phyloP scores from a whole-genome alignment of 2,888 invertebrate species.

The Phrixothrix hirtus region DNA sequence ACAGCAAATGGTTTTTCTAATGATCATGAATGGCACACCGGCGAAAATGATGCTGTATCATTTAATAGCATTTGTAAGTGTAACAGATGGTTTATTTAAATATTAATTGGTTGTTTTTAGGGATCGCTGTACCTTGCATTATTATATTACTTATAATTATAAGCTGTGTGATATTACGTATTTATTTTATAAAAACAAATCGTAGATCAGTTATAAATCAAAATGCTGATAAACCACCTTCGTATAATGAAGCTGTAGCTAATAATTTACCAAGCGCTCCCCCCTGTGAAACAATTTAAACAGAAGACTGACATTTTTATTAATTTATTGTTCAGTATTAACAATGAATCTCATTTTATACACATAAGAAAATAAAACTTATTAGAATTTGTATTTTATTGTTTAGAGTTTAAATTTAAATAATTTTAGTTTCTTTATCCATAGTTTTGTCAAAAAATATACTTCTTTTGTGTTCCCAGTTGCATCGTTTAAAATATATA shows the following conservation, averaged over 20 bases:
- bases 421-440: no score
- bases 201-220: neutral
- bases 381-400: no score
- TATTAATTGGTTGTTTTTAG: neutral
- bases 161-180: neutral
- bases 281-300: neutral
- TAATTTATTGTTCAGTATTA: neutral
- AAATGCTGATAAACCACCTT: constrained; percentile 2
- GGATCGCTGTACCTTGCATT: constrained; percentile 1
- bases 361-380: no score
- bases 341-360: neutral
- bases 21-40: neutral
- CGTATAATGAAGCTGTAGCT: constrained; percentile 2
- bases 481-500: no score
- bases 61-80: neutral
- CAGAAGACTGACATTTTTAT: neutral
- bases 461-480: no score
- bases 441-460: no score
- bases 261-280: neutral
- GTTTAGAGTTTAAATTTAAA: no score
- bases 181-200: neutral
- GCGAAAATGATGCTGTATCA: neutral
- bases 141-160: neutral
- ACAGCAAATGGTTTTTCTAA: neutral
- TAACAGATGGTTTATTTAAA: neutral